Evolutionary conservation across 1,140 invertebrate genomes (phyloP), one percentile per base, ranked within the genome.

Genomic region (Antheraea pernyi): DNA sequence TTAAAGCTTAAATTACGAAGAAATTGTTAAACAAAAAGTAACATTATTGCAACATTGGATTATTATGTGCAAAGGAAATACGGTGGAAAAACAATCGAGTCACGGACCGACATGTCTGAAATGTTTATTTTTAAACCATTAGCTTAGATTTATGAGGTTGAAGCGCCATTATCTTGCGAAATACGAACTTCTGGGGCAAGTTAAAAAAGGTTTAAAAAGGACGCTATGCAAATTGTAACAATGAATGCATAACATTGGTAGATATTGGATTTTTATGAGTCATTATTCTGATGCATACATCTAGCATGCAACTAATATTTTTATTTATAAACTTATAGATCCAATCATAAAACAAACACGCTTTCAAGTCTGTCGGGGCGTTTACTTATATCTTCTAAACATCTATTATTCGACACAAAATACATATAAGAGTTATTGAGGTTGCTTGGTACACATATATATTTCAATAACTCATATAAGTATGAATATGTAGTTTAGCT

Each of bases 61-160:
- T 53, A 53, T 53, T 53, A 53, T n/a, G 46, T 53, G 13, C 46
- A 53, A 5, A 22, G 18, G 18, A 65, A 65, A 65, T 65, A 19
- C 64, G 19, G 18, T 9, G 16, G 39, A 22, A 11, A 65, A 30
- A 65, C 64, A 48, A 65, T 78, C 63, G 69, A 68, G 71, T 72
- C 71, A 69, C 16, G 46, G 53, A 48, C 30, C 36, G 62, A 68
- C 30, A 71, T 72, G 71, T 67, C 74, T 59, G 65, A 67, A 73
- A 72, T 80, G 80, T 82, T 82, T 80, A 82, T 80, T 82, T 82
- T 82, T 78, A 77, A 75, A 72, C 78, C 72, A 80, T 80, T 82
- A 77, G 73, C 65, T 37, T 61, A 77, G 78, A 82, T 82, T 82
- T 82, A 82, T 75, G 68, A 71, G 74, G 71, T 61, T 19, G 73